Percentiles rank a stretch among this genome's conserved stretches.
Conservation (phyloP, 2,888 invertebrate genomes). For the Aphidoletes aphidimyza region DNA sequence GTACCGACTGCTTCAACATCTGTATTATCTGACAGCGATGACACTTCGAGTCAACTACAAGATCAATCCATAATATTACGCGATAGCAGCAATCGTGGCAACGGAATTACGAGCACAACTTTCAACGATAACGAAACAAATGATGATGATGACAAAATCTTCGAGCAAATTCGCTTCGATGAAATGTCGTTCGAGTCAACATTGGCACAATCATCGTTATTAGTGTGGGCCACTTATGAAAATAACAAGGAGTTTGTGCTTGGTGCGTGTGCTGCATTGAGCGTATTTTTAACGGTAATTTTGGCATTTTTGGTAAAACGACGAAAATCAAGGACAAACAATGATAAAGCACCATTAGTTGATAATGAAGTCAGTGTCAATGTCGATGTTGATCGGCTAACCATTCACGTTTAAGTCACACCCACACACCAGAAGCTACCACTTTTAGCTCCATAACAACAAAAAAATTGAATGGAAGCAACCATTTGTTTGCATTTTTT, state of each 20-base stretch:
- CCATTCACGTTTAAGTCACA: conserved; percentile 59
- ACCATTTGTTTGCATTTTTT: conserved; percentile 22
- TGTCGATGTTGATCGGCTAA: conserved; percentile 55
- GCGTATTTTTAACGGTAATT: conserved; percentile 44
- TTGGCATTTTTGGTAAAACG: conserved; percentile 44
- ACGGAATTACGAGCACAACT: background rate
- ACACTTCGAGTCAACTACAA: conserved; percentile 12
- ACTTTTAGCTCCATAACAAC: background rate
- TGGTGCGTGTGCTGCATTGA: conserved; percentile 6
- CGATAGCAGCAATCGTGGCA: conserved; percentile 45
- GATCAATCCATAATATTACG: conserved; percentile 39
- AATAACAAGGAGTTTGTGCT: conserved; percentile 53
- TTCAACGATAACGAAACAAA: conserved; percentile 9
- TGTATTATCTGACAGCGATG: conserved; percentile 56
- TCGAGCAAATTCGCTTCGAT: conserved; percentile 19
- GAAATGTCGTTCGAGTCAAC: conserved; percentile 7
- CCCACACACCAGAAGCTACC: background rate
- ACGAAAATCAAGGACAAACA: conserved; percentile 55
- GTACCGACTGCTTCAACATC: conserved; percentile 54
- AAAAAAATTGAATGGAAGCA: background rate
- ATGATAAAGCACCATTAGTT: conserved; percentile 55
- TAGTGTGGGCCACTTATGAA: conserved; percentile 15
- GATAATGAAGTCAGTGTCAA: conserved; percentile 55
- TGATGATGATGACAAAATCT: conserved; percentile 47
- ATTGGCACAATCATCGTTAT: background rate